Percentiles rank a stretch among this genome's conserved stretches.
Evolutionary conservation across 2,888 invertebrate species (phyloP).

Genomic region (Acleris cristana): DNA sequence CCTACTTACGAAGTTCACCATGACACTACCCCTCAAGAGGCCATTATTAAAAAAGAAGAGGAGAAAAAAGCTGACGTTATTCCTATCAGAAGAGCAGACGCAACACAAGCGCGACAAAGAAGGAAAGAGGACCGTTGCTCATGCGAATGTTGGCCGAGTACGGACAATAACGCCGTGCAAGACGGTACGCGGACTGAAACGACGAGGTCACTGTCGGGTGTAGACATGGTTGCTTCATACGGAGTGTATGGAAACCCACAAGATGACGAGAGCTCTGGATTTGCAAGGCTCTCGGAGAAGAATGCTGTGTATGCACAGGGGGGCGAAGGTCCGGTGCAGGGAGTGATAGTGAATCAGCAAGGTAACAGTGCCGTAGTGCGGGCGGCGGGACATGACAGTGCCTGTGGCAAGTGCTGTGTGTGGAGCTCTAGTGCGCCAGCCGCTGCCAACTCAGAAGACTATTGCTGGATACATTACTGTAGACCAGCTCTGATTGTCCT

Average conservation of each 20-base stretch:
- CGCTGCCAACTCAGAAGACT: conserved; percentile 76
- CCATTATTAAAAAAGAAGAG: conserved; percentile 78
- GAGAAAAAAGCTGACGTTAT: conserved; percentile 72
- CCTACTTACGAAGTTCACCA: conserved; percentile 67
- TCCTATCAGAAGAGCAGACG: conserved; percentile 67
- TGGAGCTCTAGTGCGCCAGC: conserved; percentile 60
- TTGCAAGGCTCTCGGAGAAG: conserved; percentile 73
- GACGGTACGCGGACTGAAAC: conserved; percentile 69
- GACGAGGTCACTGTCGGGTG: conserved; percentile 75
- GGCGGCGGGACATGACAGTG: conserved; percentile 55
- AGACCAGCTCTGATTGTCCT: conserved; percentile 81
- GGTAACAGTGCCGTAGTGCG: conserved; percentile 79
- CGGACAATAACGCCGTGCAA: conserved; percentile 71
- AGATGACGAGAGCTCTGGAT: conserved; percentile 79
- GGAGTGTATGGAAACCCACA: conserved; percentile 80
- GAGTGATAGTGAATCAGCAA: conserved; percentile 81
- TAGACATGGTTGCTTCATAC: conserved; percentile 81
- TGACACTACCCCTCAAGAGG: conserved; percentile 73
- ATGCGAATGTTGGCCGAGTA: conserved; percentile 81
- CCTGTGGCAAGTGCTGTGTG: conserved; percentile 70
- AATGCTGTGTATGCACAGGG: conserved; percentile 70
- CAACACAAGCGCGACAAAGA: conserved; percentile 68
- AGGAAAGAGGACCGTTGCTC: conserved; percentile 80
- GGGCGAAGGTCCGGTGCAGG: conserved; percentile 76
- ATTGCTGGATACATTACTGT: conserved; percentile 82